Evolutionary conservation across 2,888 invertebrate genomes (phyloP), one percentile per base, ranked within the genome.

Genomic region (Pseudanteris insignis): DNA sequence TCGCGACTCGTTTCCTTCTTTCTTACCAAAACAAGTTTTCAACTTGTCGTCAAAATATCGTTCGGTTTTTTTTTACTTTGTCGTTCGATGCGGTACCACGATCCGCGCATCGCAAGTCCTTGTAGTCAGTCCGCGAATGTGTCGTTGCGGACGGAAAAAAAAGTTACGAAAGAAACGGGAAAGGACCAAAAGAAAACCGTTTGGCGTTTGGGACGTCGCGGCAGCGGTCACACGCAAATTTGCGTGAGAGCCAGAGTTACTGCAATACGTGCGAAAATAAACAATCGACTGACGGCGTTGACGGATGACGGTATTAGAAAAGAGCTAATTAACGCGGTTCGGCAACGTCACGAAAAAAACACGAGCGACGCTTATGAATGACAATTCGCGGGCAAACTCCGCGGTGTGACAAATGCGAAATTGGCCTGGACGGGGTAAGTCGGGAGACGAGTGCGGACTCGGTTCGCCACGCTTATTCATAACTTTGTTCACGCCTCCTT

Each of bases 401-500:
- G n/a, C 24, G 8, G 34, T 21, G 15, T 25, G n/a, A 14, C 26
- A 14, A 25, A 38, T 14, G n/a, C 14, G 36, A 38, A 47, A 38
- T 38, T 30, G 15, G 25, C 13, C 6, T 14, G 37, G 9, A 6
- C 30, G 1, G 41, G 29, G 41, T 38, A 28, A 54, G 46, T 40
- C 26, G 9, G 40, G 9, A 33, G 54, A 38, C 38, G 46, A 54
- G 29, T 38, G 15, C 18, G 28, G 47, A 15, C 26, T 55, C 25
- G 40, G 33, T 28, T 46, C 32, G 51, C 59, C 55, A 34, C 54
- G 63, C 67, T 70, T 70, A 73, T 71, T 73, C 73, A 71, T 70
- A 71, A 74, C 67, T 64, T 67, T 43, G 57, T 70, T 67, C 71
- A 74, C 73, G 71, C 71, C 69, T 68, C 64, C 54, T 43, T 50